phyloP scores from a whole-genome alignment of 2,113 vertebrate genomes.

The Sebastes fasciatus region DNA sequence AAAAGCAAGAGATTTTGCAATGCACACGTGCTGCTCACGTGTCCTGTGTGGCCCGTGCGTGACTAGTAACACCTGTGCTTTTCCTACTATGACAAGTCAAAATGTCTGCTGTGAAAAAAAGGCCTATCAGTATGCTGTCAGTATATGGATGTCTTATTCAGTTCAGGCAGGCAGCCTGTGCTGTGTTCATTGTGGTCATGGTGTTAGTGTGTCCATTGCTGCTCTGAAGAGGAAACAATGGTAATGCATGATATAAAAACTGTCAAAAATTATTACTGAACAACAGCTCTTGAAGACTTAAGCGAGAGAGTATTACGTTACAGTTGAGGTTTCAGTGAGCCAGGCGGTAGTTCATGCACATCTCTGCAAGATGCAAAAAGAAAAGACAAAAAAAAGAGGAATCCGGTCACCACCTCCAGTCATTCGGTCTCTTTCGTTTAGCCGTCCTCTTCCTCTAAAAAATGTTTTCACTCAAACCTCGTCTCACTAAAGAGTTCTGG shows the following conservation, averaged over 20 bases:
- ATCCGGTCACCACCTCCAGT: not conserved
- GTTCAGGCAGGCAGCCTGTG: not conserved
- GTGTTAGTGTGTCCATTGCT: slow-evolving; percentile 35
- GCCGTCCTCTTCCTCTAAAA: slow-evolving; percentile 1
- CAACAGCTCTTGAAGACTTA: slow-evolving; percentile 13
- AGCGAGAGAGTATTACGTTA: not conserved
- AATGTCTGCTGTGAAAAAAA: no score
- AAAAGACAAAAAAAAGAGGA: not conserved
- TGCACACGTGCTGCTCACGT: no score
- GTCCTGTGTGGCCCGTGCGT: no score
- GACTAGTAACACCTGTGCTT: no score
- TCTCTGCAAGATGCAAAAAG: not conserved
- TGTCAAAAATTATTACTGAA: not conserved
- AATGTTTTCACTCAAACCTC: not conserved
- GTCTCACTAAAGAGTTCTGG: slow-evolving; percentile 1
- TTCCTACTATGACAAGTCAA: no score
- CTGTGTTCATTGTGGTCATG: not conserved
- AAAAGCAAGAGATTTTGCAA: no score
- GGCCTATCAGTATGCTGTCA: no score
- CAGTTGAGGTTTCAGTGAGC: slow-evolving; percentile 17
- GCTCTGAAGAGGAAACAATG: slow-evolving; percentile 14
- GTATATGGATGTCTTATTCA: not conserved
- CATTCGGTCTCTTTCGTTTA: not conserved
- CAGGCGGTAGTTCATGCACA: slow-evolving; percentile 61
- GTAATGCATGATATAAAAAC: slow-evolving; percentile 60